Percentiles rank a stretch among this genome's conserved stretches.
Conservation (phyloP, 2,797 vertebrate genomes). For the Muscicapa striata region DNA sequence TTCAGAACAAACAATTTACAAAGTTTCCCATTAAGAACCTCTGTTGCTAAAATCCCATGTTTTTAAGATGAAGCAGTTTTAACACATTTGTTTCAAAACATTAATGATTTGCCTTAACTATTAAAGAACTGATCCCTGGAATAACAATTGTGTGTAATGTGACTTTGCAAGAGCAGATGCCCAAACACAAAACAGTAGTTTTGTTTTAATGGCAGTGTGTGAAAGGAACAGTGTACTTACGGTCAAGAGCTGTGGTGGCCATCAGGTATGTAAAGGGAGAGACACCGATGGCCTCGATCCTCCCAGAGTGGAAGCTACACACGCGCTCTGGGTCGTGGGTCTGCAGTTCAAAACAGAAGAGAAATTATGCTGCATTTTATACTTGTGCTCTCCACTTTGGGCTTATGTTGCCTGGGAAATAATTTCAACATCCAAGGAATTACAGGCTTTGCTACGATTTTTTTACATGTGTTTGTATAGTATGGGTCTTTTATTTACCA, state of each 20-base stretch:
- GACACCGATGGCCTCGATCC: constrained; percentile 83
- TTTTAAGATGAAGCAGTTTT: not conserved
- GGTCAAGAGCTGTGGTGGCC: constrained; percentile 87
- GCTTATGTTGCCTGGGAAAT: not conserved
- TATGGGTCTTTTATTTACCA: not conserved
- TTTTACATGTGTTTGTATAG: not conserved
- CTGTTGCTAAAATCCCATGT: not conserved
- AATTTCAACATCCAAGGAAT: not conserved
- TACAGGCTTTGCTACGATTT: not conserved
- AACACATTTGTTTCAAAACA: not conserved
- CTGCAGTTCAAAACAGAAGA: constrained; percentile 67
- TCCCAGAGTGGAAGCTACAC: constrained; percentile 87
- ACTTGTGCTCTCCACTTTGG: not conserved
- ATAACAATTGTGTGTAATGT: not conserved
- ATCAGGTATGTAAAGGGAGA: constrained; percentile 87
- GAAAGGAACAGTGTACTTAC: constrained; percentile 72
- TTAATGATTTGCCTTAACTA: not conserved
- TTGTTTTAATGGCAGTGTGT: not conserved
- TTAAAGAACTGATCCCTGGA: not conserved
- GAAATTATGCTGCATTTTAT: not conserved
- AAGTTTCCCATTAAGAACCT: not conserved
- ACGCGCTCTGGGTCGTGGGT: constrained; percentile 87
- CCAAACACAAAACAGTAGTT: not conserved
- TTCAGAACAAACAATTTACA: not conserved
- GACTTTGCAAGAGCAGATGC: not conserved